Conservation (phyloP, 2,888 invertebrate genomes). For the Andrena bicolor region DNA sequence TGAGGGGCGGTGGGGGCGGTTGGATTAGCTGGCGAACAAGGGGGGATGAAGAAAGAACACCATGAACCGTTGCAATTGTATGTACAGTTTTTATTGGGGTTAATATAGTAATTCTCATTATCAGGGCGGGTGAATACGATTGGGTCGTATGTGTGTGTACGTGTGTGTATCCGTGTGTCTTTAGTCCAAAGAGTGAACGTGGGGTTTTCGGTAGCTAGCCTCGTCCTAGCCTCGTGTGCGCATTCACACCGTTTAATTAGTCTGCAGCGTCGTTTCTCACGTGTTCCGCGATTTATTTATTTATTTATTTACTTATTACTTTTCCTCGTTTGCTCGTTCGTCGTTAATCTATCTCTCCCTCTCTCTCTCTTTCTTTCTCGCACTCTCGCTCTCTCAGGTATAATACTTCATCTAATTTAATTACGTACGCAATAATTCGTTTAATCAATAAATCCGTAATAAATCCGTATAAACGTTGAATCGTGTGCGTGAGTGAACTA, state of each 20-base stretch:
- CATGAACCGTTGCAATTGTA: constrained; percentile 79
- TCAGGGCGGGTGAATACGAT: constrained; percentile 79
- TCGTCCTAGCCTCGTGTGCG: constrained; percentile 84
- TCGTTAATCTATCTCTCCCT: constrained; percentile 41
- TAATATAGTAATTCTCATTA: constrained; percentile 83
- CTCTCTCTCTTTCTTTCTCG: constrained; percentile 12
- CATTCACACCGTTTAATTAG: constrained; percentile 68
- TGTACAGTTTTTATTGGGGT: constrained; percentile 83
- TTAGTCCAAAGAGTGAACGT: constrained; percentile 72
- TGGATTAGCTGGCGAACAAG: not conserved
- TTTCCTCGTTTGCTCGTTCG: constrained; percentile 34
- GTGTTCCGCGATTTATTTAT: constrained; percentile 38
- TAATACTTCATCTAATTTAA: constrained; percentile 77
- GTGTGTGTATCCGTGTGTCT: constrained; percentile 40
- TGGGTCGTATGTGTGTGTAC: constrained; percentile 67
- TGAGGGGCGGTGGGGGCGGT: too few species aligned
- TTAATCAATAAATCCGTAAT: constrained; percentile 82
- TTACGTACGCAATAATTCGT: constrained; percentile 81
- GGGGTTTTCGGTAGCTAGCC: constrained; percentile 83
- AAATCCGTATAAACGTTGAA: constrained; percentile 82
- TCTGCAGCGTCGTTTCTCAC: constrained; percentile 48
- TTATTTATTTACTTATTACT: constrained; percentile 38
- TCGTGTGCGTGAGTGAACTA: constrained; percentile 85
- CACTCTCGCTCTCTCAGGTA: constrained; percentile 39
- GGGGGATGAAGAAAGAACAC: constrained; percentile 32